Evolutionary conservation across 1,140 invertebrate species (phyloP).

Genomic region (Bombus breviceps): DNA sequence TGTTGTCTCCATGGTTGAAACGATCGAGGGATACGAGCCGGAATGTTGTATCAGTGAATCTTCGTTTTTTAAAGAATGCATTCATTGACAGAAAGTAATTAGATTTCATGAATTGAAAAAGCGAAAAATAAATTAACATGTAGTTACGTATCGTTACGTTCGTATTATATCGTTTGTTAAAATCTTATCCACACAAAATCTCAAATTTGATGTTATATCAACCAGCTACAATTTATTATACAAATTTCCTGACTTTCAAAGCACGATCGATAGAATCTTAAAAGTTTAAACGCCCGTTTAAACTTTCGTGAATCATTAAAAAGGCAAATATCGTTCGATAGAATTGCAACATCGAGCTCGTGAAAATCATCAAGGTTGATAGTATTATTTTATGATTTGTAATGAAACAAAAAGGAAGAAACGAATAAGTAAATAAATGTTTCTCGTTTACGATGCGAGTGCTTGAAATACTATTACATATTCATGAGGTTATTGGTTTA

Average conservation of each 20-base stretch:
- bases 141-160: not conserved
- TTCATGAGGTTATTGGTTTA: constrained; percentile 23
- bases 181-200: not conserved
- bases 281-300: not conserved
- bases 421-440: not conserved
- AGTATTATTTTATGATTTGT: not conserved
- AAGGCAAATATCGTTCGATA: not conserved
- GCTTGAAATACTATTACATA: constrained; percentile 11
- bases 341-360: not conserved
- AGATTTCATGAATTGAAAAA: not conserved
- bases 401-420: not conserved
- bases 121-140: not conserved
- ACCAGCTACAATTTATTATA: not conserved
- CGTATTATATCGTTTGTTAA: not conserved
- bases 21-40: not conserved
- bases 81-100: not conserved
- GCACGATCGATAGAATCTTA: too few relatives aligned
- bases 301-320: not conserved
- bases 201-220: not conserved
- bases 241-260: not conserved
- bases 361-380: not conserved
- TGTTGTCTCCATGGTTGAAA: not conserved
- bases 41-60: not conserved
- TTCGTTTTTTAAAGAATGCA: not conserved
- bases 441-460: not conserved